Conservation (phyloP, 1,140 invertebrate species). For the Lepidurus apus region DNA sequence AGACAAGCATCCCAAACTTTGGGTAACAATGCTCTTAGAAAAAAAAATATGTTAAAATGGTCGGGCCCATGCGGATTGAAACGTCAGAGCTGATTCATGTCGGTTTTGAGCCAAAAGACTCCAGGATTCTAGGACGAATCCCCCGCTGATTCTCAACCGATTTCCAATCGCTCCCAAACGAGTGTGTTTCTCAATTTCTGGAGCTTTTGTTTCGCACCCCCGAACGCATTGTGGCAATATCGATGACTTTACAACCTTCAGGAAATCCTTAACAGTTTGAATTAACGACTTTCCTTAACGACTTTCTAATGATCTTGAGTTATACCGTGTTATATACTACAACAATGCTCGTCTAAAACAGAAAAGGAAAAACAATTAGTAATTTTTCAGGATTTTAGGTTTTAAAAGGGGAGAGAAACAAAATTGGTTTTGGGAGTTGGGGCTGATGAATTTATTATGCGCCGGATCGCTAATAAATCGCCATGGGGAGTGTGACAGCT, state of each 20-base stretch:
- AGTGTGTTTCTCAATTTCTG: background rate
- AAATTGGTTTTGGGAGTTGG: background rate
- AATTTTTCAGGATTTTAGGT: no score
- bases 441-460: conserved; percentile 19
- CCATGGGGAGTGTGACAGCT: background rate
- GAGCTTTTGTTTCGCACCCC: background rate
- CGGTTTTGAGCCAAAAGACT: background rate
- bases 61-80: background rate
- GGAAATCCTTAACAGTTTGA: no score
- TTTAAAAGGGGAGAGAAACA: no score
- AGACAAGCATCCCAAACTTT: background rate
- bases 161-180: conserved; percentile 4
- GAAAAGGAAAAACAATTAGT: no score
- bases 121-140: conserved; percentile 14
- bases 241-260: no score
- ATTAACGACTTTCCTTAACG: no score
- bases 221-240: no score
- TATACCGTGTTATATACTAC: no score
- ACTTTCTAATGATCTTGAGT: no score
- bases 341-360: no score
- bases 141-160: conserved; percentile 6
- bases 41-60: conserved; percentile 2
- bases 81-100: conserved; percentile 18
- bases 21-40: background rate
- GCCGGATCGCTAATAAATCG: background rate